Evolutionary conservation across 2,888 invertebrate genomes (phyloP).

Genomic region (Tachina fera): DNA sequence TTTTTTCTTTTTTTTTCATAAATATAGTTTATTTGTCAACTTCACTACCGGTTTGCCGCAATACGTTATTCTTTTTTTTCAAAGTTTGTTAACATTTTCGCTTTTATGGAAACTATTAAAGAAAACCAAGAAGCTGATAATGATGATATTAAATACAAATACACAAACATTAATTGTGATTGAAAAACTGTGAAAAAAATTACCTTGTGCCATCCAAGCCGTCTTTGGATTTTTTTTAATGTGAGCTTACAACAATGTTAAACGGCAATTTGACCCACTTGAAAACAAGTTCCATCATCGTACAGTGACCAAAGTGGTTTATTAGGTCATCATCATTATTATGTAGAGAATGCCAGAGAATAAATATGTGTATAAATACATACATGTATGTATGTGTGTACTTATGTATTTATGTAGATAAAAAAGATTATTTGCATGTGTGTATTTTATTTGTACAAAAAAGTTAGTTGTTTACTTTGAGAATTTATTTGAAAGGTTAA

Average conservation of each 20-base stretch:
- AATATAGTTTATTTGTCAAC: background rate
- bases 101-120: constrained; percentile 1
- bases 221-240: constrained; percentile 1
- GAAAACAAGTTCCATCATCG: constrained; percentile 49
- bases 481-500: too few relatives aligned
- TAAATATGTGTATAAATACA: constrained; percentile 8
- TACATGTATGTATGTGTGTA: background rate
- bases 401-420: too few relatives aligned
- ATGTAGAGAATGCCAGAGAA: constrained; percentile 2
- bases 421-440: too few relatives aligned
- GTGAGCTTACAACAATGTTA: constrained; percentile 3
- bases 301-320: constrained; percentile 28
- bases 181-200: constrained; percentile 18
- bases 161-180: background rate
- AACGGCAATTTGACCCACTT: constrained; percentile 53
- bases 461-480: too few relatives aligned
- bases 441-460: too few relatives aligned
- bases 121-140: constrained; percentile 7
- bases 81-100: constrained; percentile 6
- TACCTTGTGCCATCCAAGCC: constrained; percentile 10
- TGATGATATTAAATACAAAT: constrained; percentile 10
- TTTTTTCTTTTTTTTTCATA: background rate
- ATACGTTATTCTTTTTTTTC: background rate
- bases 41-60: background rate
- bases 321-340: constrained; percentile 39